These are phyloP conservation scores for Actias luna DNA, from an alignment of 2,888 invertebrate species.

Conservation along the genomic window DNA sequence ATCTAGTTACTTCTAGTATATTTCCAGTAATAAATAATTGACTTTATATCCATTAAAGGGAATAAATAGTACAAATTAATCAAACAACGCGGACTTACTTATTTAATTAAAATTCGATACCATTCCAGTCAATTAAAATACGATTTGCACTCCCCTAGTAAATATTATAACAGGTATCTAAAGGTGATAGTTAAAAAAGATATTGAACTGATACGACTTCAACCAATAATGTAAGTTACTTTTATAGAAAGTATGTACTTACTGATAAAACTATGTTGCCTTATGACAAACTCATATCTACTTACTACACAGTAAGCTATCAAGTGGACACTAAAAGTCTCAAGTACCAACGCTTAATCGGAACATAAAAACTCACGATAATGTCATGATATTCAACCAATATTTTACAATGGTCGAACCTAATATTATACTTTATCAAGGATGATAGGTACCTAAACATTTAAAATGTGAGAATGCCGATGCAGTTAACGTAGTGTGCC, in stretches of 20 bases:
- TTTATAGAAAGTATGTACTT: not conserved
- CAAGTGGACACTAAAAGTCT: not conserved
- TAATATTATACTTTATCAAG: not conserved
- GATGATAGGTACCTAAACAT: not conserved
- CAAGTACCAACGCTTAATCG: slow-evolving; percentile 7
- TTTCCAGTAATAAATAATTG: no score
- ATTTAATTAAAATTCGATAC: no score
- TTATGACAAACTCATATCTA: not conserved
- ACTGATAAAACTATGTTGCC: slow-evolving; percentile 6
- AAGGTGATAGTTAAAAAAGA: not conserved
- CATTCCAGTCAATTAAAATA: no score
- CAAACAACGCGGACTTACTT: no score
- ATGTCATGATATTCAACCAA: slow-evolving; percentile 4
- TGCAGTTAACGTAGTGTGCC: not conserved
- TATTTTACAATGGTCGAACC: slow-evolving; percentile 2
- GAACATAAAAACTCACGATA: not conserved
- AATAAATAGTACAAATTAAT: no score
- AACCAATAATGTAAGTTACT: not conserved
- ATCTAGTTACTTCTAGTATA: no score
- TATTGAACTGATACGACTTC: not conserved
- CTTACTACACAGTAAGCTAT: not conserved
- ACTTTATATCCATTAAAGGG: no score
- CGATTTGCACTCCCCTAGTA: no score
- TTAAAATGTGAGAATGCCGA: not conserved
- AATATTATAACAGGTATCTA: not conserved